These are phyloP conservation scores for Trachymyrmex cornetzi DNA, from an alignment of 1,140 invertebrate genomes.

Conservation along the genomic window DNA sequence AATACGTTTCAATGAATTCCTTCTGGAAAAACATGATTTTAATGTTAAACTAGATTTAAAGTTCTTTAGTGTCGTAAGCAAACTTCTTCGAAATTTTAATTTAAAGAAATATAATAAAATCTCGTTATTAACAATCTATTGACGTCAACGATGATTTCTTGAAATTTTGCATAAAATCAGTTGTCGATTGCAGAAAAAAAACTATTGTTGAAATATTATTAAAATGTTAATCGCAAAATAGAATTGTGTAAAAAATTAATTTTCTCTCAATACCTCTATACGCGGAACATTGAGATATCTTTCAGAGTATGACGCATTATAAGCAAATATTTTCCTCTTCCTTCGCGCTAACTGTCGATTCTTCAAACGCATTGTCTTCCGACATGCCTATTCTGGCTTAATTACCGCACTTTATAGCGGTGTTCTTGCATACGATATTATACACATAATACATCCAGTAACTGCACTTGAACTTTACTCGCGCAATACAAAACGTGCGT, in stretches of 20 bases:
- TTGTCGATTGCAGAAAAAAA: not conserved
- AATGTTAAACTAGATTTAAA: not conserved
- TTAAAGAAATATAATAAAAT: not conserved
- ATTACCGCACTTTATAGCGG: not conserved
- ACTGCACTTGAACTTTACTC: not conserved
- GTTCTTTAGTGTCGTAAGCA: not conserved
- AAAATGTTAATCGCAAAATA: not conserved
- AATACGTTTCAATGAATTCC: not conserved
- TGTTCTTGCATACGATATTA: not conserved
- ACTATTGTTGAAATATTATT: not conserved
- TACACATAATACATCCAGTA: no score
- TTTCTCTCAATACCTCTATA: not conserved
- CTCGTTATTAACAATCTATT: not conserved
- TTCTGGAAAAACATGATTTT: not conserved
- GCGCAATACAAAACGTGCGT: slow-evolving; percentile 4
- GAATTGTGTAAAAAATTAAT: not conserved
- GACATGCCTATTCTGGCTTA: not conserved
- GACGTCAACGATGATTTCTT: not conserved
- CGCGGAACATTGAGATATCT: not conserved
- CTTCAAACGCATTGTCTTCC: not conserved
- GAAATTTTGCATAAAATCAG: not conserved
- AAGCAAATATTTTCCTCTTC: not conserved
- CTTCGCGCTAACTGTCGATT: not conserved
- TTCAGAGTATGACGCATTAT: not conserved
- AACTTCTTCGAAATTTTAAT: not conserved